Evolutionary conservation across 2,888 invertebrate species (phyloP), one percentile per base, ranked within the genome.

Genomic region (Stenichneumon culpator): DNA sequence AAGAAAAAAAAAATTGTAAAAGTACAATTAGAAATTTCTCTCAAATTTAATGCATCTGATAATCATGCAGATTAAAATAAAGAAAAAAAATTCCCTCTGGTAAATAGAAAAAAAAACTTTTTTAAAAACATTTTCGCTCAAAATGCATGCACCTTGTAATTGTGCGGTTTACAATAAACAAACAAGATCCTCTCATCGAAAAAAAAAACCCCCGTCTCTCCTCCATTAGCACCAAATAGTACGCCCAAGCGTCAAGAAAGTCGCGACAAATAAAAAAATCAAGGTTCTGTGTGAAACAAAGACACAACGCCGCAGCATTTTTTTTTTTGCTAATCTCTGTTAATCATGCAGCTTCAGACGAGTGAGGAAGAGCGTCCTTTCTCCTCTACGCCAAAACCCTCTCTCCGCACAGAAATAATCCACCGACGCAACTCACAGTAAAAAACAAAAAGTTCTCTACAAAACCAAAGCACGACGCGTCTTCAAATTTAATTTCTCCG

Each of bases 271-370:
- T 39, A 36, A 63, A 82, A 77, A 36, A 52, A 82, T 57, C 50
- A 14, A 16, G 65, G 52, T 77, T 77, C 70, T 82, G 82, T 82
- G 6, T 9, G 28, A 65, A 82, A 82, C 82, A 82, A 82, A 82
- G 77, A 77, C 77, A 52, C 70, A 77, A 60, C 82, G 65, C 3
- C 0, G 19, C 39, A 14, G 6, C 28, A 16, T 28, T 5, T 28
- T 32, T 60, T 25, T 28, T 32, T 16, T 16, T 16, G 5, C 32
- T 7, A 28, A 1, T 6, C 28, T 14, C 16, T 0, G 32, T 16
- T 16, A 7, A 16, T 54, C 52, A 54, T 54, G 28, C 32, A 63
- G 57, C 57, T 57, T 57, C 57, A 57, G 57, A 57, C 14, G 6
- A n/a, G 32, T 57, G 4, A 28, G 16, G 6, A 32, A 6, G 1